Evolutionary conservation across 1,140 invertebrate species (phyloP), one percentile per base, ranked within the genome.

Genomic region (Cherax quadricarinatus): DNA sequence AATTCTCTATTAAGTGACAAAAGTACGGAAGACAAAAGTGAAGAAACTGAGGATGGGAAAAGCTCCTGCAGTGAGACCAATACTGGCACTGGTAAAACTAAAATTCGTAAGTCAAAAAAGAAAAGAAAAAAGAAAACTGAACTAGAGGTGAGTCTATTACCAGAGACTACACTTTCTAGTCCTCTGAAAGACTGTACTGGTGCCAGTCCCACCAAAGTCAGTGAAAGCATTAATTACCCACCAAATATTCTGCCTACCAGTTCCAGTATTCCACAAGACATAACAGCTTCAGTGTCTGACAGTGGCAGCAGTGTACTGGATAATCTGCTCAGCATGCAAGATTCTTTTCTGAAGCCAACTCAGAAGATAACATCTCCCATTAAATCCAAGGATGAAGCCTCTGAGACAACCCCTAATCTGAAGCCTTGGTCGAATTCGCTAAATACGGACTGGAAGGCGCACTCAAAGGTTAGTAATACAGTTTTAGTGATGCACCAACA

Each of bases 301-400:
- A 75, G 62, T 60, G 49, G 66, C 48, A 41, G 24, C 60, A 30
- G 66, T 80, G 78, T 92, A 18, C 66, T 92, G 3, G 91, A 92
- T 4, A 60, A 70, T n/a, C 62, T 92, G 10, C 53, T 92, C n/a
- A 62, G 66, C 66, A 82, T 83, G 80, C 91, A 92, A 70, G 85
- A 88, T 57, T 92, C 91, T 60, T 83, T 92, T 12, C 49, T 88
- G 79, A 92, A 92, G 41, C 79, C 85, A 24, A 30, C n/a, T 73
- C 82, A 80, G 24, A 62, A 4, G 18, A n/a, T 7, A 5, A 5
- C n/a, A 1, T 7, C 21, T 75, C n/a, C 70, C n/a, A 24, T 10
- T 6, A 75, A 75, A 75, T 30, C 21, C 18, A 10, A 88, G n/a
- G 41, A 80, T 5, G 21, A 70, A 85, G 24, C 60, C 14, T 85